Base-by-base conservation (phyloP, 2,888 invertebrate species). In the Coecobrya sp. region DNA sequence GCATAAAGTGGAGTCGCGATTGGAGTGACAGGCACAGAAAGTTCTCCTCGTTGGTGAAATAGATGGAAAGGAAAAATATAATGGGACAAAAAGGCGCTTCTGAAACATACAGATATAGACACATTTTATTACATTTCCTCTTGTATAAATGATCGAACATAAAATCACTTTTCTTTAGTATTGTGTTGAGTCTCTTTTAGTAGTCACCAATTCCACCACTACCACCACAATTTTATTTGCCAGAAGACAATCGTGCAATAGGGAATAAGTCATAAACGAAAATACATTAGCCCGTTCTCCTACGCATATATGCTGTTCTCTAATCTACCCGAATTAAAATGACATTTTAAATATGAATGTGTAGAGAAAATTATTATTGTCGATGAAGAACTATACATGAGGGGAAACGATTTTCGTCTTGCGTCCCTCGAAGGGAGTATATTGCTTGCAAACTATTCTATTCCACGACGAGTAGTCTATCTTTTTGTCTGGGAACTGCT, bases 321-420 rank as follows among this genome's bases (percentile, higher is more conserved):
- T 59, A 55, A 81, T 81, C 81, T 55, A 10, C 16, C 0, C 30
- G 19, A 81, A 81, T 81, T 81, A 81, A 81, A 81, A 81, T 55
- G 81, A 81, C 81, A 81, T 81, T 55, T 81, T 27, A 81, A 81
- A 81, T 81, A 81, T 55, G 55, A 81, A 30, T 76, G 42, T 30
- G 45, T 52, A 49, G 5, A 13, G 27, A 52, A 27, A 27, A 52
- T 52, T 81, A 81, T 59, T 52, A 73, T 36, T 49, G 42, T 76
- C 76, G 22, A 45, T 76, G 76, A 16, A 68, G 10, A 19, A n/a
- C 52, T 73, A 8, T 16, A 25, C 27, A 65, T 36, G 36, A 73
- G 25, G 30, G 25, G 19, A 79, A 79, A 52, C 30, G 27, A 27
- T 79, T 27, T 52, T 52, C 45, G 2, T 19, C 30, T 68, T 36